These are phyloP conservation scores for Leucophenga varia DNA, from an alignment of 1,140 invertebrate species.

Conservation along the genomic window DNA sequence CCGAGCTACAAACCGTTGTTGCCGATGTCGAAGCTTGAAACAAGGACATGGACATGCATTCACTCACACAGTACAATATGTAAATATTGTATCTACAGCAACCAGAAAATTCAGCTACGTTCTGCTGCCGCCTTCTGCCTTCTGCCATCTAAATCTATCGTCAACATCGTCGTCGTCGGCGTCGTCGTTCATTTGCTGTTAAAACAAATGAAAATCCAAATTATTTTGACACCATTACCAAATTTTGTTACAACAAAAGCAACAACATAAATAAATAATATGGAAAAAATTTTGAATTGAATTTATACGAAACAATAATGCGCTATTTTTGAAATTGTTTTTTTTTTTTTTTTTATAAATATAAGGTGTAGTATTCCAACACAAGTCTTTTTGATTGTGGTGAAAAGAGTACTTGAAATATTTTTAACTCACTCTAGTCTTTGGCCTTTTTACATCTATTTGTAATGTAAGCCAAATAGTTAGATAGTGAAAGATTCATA, in stretches of 20 bases:
- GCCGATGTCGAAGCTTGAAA: slow-evolving; percentile 9
- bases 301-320: too few species aligned
- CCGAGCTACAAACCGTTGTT: slow-evolving; percentile 12
- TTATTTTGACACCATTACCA: slow-evolving; percentile 52
- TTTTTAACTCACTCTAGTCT: background rate
- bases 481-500: too few species aligned
- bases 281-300: too few species aligned
- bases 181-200: slow-evolving; percentile 9
- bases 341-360: too few species aligned
- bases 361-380: too few species aligned
- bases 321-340: too few species aligned
- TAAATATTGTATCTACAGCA: too few species aligned
- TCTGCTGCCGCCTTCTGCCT: background rate
- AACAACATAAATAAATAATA: too few species aligned
- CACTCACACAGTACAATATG: background rate
- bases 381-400: too few species aligned
- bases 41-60: background rate
- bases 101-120: too few species aligned
- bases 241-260: slow-evolving; percentile 14
- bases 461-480: too few species aligned
- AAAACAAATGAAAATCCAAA: slow-evolving; percentile 47
- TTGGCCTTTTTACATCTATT: too few species aligned
- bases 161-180: slow-evolving; percentile 24
- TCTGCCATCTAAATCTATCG: slow-evolving; percentile 2
- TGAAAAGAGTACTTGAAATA: slow-evolving; percentile 6